Evolutionary conservation across 2,797 vertebrate genomes (phyloP), one percentile per base, ranked within the genome.

Genomic region (Sarcoramphus papa): DNA sequence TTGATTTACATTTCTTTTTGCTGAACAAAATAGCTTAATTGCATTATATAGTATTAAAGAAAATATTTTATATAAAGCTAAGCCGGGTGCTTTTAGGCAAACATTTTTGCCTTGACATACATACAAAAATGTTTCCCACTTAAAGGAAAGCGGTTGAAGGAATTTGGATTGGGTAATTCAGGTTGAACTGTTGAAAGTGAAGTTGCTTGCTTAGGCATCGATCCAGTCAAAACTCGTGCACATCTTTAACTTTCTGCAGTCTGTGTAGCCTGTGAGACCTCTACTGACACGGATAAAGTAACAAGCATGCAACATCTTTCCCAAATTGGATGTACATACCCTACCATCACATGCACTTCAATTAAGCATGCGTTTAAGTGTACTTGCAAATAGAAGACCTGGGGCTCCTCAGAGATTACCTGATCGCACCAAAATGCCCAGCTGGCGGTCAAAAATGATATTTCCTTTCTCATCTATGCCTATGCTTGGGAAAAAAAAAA

Each of bases 221-320:
- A 59, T 91, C 97, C 96, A 96, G 89, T 60, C 76, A 57, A 76
- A 95, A 84, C 85, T 84, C 8, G 3, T 63, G 81, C 79, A 75
- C 78, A 81, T 94, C 93, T 88, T 91, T 90, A 81, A 79, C 81
- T 90, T 93, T 95, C 69, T 86, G 82, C 89, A 78, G 85, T 57
- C 86, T 68, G 92, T 1, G 25, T 89, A 91, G 94, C 89, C 91
- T 25, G 87, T 72, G 93, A 81, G 92, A 95, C 93, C 95, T 95
- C 95, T 96, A 2, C 93, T 93, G 92, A 91, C 79, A 79, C 19
- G 84, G 82, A 54, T 69, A 86, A 94, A 93, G 82, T 69, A 90
- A 37, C 48, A 60, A 54, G 76, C 35, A 2, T 51, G 68, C 86
- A 75, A 48, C 75, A 50, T 79, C 87, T 48, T 88, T 96, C 59